Base-by-base conservation (phyloP, 1,140 invertebrate genomes). In the Atta colombica region DNA sequence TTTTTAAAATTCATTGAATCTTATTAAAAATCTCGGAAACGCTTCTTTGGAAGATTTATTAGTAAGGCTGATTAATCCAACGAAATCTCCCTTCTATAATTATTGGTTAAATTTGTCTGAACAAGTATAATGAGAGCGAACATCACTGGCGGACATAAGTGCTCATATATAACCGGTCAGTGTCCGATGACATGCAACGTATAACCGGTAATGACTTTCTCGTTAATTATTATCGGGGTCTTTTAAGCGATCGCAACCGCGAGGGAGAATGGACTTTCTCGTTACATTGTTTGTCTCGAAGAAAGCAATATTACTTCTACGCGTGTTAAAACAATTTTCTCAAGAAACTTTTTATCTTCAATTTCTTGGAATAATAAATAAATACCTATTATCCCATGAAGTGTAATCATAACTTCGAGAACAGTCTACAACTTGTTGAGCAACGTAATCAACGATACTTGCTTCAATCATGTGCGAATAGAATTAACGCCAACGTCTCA, bases 191-290 rank as follows among this genome's bases (percentile, higher is more conserved):
- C 80, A 75, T 45, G 80, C 80, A 14, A 84, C 14, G 45, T 28
- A 82, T n/a, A 75, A 75, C 25, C 28, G n/a, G n/a, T 51, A 49
- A 84, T 84, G 55, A 84, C 80, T 84, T 84, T 84, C 80, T 75
- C 80, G 80, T 1, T 84, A 84, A 84, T 84, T 84, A 84, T 75
- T 74, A 84, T 61, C 69, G 25, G 28, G 18, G 55, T 61, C 39
- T 74, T 14, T 63, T 39, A 61, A 65, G 16, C 7, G 69, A 61
- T 84, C 39, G n/a, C 35, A 72, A 66, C 80, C 68, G 68, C 39
- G n/a, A 51, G 28, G 55, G 14, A 49, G 53, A 74, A 63, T 75
- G n/a, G 12, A 84, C 80, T 84, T 84, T 84, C 18, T 51, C 21
- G 25, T 53, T 81, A 68, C 12, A 81, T 71, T 55, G 66, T 58